Base-by-base conservation (phyloP, 2,797 vertebrate genomes). In the Danio tinwini region DNA sequence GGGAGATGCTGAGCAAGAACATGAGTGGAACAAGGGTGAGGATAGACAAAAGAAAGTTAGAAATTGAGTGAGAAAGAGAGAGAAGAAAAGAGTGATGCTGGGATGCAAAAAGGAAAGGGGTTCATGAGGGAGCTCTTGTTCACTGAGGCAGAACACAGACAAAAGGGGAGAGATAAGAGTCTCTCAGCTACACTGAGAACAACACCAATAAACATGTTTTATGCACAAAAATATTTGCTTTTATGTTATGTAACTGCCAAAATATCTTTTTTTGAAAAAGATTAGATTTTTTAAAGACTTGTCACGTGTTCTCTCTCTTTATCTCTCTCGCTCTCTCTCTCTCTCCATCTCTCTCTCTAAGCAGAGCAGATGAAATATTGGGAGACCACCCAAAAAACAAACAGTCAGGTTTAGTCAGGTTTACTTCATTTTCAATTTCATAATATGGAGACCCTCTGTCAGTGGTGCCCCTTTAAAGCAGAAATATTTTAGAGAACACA, bases 131-230 rank as follows among this genome's bases (percentile, higher is more conserved):
- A 56, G 49, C 71, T 47, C 50, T 73, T 19, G 10, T 53, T 40
- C 64, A 63, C 76, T 76, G 82, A 87, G 81, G 82, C 64, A 85
- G 58, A 82, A 69, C 82, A 50, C 58, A 86, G 81, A 87, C 50
- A 67, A 53, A 74, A 50, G 64, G 53, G 75, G 42, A 62, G 40
- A 55, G 44, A 74, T 74, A 65, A 71, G 65, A 79, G 65, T 65
- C 58, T 80, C 49, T 74, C 21, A 69, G 53, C 64, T 50, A 56
- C 37, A 6, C 47, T 62, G 52, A 78, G 61, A 45, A 76, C 67
- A 80, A 44, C 58, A 76, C 55, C 29, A 4, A 73, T 55, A 39
- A 72, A 76, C 37, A 37, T n/a, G 13, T 68, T 83, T 50, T 55
- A 80, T 63, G 55, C 44, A 52, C 39, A 44, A 56, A 21, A 70